Percentiles rank a stretch among this genome's conserved stretches.
phyloP scores from a whole-genome alignment of 1,140 invertebrate species.

The Anthonomus grandis region DNA sequence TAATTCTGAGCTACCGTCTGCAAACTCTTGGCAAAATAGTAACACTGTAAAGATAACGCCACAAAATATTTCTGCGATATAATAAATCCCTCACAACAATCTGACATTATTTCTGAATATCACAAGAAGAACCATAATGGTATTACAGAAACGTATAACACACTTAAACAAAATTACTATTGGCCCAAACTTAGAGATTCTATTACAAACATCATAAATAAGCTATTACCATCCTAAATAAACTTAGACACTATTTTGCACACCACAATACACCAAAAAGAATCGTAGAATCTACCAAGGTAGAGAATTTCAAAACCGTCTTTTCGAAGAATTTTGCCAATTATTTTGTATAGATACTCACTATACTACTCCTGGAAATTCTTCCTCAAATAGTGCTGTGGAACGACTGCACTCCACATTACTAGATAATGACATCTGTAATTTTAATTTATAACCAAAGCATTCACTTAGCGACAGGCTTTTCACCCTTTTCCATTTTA shows the following conservation, averaged over 20 bases:
- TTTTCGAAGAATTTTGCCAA: constrained; percentile 32
- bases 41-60: background rate
- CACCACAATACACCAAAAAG: constrained; percentile 30
- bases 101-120: background rate
- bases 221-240: constrained; percentile 27
- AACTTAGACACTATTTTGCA: constrained; percentile 30
- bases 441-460: constrained; percentile 29
- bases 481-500: constrained; percentile 11
- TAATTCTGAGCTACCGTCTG: constrained; percentile 2
- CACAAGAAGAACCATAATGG: constrained; percentile 23
- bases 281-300: constrained; percentile 30
- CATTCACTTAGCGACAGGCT: constrained; percentile 27
- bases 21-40: background rate
- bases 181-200: constrained; percentile 26
- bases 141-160: constrained; percentile 24
- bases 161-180: constrained; percentile 26
- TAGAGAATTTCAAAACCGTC: constrained; percentile 28
- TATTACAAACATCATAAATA: constrained; percentile 27
- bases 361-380: constrained; percentile 25
- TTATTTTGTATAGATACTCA: constrained; percentile 31
- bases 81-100: background rate
- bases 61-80: background rate
- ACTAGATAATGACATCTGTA: constrained; percentile 22
- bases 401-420: constrained; percentile 35
- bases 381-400: constrained; percentile 25